These are phyloP conservation scores for Ethmia dodecea DNA, from an alignment of 2,888 invertebrate genomes.

Conservation along the genomic window DNA sequence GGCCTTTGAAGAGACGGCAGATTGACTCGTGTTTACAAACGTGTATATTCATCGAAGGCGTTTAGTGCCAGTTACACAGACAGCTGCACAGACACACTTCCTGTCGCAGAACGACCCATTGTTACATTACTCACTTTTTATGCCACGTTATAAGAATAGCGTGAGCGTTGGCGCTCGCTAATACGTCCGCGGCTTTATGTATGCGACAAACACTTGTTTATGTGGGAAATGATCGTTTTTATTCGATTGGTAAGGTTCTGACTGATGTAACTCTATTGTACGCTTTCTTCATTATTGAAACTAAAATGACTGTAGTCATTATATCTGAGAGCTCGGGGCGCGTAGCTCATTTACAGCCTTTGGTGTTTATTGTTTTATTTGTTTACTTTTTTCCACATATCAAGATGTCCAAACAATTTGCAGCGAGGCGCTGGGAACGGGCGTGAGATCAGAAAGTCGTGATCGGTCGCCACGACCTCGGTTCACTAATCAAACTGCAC, in stretches of 20 bases:
- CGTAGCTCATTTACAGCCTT: too few relatives aligned
- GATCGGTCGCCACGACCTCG: constrained; percentile 58
- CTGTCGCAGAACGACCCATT: constrained; percentile 62
- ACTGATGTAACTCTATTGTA: too few relatives aligned
- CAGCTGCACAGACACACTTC: constrained; percentile 56
- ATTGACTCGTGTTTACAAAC: constrained; percentile 14
- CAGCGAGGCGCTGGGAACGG: constrained; percentile 51
- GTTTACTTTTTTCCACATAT: constrained; percentile 35
- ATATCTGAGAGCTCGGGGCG: too few relatives aligned
- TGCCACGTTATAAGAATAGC: constrained; percentile 40
- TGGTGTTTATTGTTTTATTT: constrained; percentile 6
- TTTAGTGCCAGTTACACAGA: constrained; percentile 25
- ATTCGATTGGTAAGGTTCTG: constrained; percentile 11
- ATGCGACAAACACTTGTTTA: constrained; percentile 29
- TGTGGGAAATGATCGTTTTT: constrained; percentile 28
- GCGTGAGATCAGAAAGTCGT: constrained; percentile 64
- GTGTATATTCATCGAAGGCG: constrained; percentile 14
- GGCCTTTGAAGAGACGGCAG: constrained; percentile 10
- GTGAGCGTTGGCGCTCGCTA: constrained; percentile 24
- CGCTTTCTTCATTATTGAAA: too few relatives aligned
- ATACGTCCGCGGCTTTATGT: constrained; percentile 30
- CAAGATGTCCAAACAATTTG: constrained; percentile 42
- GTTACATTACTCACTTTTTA: constrained; percentile 50
- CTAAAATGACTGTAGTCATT: too few relatives aligned
- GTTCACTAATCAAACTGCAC: constrained; percentile 59